These are phyloP conservation scores for Pinna nobilis DNA, from an alignment of 1,140 invertebrate species.

Conservation along the genomic window DNA sequence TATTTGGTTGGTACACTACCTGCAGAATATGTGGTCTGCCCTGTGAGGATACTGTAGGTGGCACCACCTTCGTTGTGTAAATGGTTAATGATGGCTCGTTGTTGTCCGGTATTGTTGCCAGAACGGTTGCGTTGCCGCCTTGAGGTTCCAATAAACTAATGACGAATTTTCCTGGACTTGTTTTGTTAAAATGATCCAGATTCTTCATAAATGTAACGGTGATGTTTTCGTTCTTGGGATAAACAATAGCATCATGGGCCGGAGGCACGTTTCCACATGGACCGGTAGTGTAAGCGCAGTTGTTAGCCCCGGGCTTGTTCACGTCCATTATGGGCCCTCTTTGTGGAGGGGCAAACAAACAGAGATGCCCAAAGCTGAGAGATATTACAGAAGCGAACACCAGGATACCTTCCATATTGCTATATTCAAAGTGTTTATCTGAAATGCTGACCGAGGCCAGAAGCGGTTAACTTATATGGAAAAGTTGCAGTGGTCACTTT, in stretches of 20 bases:
- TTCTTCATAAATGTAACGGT: slow-evolving; percentile 50
- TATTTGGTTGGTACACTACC: slow-evolving; percentile 29
- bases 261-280: slow-evolving; percentile 32
- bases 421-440: too few relatives aligned
- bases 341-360: slow-evolving; percentile 37
- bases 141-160: slow-evolving; percentile 6
- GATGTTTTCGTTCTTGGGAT: slow-evolving; percentile 23
- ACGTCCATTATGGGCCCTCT: slow-evolving; percentile 34
- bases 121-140: not conserved
- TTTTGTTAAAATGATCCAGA: slow-evolving; percentile 38
- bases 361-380: too few relatives aligned
- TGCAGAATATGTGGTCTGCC: slow-evolving; percentile 20
- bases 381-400: too few relatives aligned
- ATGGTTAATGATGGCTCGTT: slow-evolving; percentile 42
- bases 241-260: slow-evolving; percentile 2
- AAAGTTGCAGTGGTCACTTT: too few relatives aligned
- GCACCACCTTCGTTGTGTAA: slow-evolving; percentile 27
- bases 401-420: too few relatives aligned
- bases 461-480: too few relatives aligned
- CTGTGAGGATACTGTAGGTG: slow-evolving; percentile 12
- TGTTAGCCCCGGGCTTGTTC: slow-evolving; percentile 37
- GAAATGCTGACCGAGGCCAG: too few relatives aligned
- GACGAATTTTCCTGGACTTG: slow-evolving; percentile 35
- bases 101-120: slow-evolving; percentile 33
- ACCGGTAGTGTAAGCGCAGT: slow-evolving; percentile 28